phyloP scores from a whole-genome alignment of 2,797 vertebrate genomes.

The Syncerus caffer region DNA sequence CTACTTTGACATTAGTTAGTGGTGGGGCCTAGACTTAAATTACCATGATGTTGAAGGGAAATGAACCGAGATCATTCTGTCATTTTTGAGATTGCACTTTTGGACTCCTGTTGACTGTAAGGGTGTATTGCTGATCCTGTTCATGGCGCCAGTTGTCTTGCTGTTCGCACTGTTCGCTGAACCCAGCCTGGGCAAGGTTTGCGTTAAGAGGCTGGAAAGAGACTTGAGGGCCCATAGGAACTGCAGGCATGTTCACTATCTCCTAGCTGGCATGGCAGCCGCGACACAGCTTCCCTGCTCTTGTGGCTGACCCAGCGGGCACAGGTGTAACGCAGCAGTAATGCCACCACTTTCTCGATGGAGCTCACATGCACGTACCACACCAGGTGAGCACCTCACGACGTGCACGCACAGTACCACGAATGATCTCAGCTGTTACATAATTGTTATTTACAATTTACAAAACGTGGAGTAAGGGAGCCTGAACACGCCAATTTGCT shows the following conservation, averaged over 20 bases:
- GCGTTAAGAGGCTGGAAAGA: neutral
- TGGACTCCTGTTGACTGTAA: neutral
- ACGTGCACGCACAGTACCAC: fast-evolving
- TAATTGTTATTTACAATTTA: neutral
- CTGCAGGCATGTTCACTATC: neutral
- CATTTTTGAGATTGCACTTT: neutral
- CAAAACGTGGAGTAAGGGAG: neutral
- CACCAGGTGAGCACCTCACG: fast-evolving
- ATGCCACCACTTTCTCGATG: neutral
- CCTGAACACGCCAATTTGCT: neutral
- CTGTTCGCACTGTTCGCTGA: neutral
- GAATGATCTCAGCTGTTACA: neutral
- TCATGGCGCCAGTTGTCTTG: fast-evolving
- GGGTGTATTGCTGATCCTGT: neutral
- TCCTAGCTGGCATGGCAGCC: neutral
- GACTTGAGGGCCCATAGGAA: neutral
- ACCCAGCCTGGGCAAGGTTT: neutral
- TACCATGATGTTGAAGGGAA: neutral
- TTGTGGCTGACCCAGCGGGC: neutral
- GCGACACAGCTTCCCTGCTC: neutral
- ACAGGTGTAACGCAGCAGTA: neutral
- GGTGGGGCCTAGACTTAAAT: neutral
- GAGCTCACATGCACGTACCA: neutral
- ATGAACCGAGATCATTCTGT: neutral
- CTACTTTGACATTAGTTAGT: neutral